phyloP scores from a whole-genome alignment of 2,888 invertebrate species.

The Lepidochitona cinerea region DNA sequence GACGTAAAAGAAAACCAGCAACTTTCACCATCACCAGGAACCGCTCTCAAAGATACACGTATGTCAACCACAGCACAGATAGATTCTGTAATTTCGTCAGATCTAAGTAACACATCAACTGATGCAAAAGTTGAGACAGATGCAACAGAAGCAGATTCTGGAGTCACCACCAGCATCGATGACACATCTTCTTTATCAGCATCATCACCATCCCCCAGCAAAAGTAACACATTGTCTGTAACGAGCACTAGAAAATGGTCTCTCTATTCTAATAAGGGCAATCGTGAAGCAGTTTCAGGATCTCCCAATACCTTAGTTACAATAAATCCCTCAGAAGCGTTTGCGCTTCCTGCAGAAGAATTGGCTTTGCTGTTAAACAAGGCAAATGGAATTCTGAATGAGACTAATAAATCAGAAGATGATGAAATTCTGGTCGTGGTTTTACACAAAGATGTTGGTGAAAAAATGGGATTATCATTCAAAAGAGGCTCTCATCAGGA shows the following conservation, averaged over 20 bases:
- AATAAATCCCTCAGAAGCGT: background rate
- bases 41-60: too few species aligned
- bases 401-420: slow-evolving; percentile 16
- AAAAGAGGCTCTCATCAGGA: slow-evolving; percentile 16
- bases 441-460: slow-evolving; percentile 13
- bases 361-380: slow-evolving; percentile 17
- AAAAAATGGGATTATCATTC: slow-evolving; percentile 28
- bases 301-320: background rate
- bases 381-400: slow-evolving; percentile 33
- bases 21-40: too few species aligned
- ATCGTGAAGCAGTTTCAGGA: background rate
- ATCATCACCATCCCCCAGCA: background rate
- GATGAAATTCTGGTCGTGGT: slow-evolving; percentile 30
- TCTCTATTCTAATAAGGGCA: background rate
- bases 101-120: too few species aligned
- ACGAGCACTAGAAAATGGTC: background rate
- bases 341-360: slow-evolving; percentile 27
- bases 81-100: too few species aligned
- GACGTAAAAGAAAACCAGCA: too few species aligned
- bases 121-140: too few species aligned
- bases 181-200: background rate
- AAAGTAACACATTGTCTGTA: background rate
- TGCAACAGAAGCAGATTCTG: background rate
- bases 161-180: background rate
- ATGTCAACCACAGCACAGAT: too few species aligned